Conservation (phyloP, 2,797 vertebrate species). For the Scomberomorus guttatus region DNA sequence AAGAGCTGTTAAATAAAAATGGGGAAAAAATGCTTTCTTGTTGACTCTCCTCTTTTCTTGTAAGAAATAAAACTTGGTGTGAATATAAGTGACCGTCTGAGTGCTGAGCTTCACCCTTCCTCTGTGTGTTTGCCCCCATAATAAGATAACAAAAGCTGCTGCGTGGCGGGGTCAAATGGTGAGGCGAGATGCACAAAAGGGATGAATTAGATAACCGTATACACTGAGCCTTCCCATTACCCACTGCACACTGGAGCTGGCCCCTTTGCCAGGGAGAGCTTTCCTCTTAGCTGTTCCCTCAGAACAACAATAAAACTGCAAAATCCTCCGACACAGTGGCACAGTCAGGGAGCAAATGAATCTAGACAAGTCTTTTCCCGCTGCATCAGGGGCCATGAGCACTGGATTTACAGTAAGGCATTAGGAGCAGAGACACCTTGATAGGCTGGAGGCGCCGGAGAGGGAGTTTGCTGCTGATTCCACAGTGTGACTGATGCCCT, state of each 20-base stretch:
- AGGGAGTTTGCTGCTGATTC: constrained; percentile 47
- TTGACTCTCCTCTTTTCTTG: neutral
- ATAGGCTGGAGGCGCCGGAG: constrained; percentile 47
- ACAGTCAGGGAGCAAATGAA: constrained; percentile 33
- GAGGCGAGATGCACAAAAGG: constrained; percentile 11
- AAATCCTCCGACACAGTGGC: constrained; percentile 36
- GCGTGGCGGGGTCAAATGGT: neutral
- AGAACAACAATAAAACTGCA: constrained; percentile 19
- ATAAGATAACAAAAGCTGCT: constrained; percentile 1
- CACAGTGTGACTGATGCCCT: constrained; percentile 53
- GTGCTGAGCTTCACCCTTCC: neutral
- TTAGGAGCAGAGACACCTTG: constrained; percentile 54
- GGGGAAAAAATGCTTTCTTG: neutral
- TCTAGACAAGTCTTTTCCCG: constrained; percentile 3
- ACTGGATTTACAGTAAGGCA: constrained; percentile 59
- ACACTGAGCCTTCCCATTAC: constrained; percentile 9
- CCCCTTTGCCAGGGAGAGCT: constrained; percentile 10
- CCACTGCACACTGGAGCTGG: constrained; percentile 3
- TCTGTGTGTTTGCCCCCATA: neutral
- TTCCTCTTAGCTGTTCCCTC: constrained; percentile 16
- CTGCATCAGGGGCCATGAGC: constrained; percentile 8
- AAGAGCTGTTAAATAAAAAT: constrained; percentile 11
- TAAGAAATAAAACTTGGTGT: neutral
- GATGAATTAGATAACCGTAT: constrained; percentile 1
- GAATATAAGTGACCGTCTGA: neutral